These are phyloP conservation scores for Ramphastos sulfuratus DNA, from an alignment of 2,113 vertebrate species.

Conservation along the genomic window DNA sequence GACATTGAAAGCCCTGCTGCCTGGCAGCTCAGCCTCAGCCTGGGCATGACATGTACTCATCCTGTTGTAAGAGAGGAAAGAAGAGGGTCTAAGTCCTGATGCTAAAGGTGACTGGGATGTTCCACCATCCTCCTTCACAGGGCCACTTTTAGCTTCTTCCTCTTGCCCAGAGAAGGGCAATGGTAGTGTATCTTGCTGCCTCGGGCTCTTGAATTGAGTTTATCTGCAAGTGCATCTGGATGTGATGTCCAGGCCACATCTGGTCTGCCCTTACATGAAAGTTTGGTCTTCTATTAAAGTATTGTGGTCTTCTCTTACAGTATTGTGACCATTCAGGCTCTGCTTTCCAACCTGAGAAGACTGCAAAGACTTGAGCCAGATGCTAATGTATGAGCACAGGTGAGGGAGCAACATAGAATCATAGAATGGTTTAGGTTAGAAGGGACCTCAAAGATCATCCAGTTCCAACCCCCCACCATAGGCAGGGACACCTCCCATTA, in stretches of 20 bases:
- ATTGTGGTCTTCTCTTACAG: not conserved
- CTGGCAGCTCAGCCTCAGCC: not conserved
- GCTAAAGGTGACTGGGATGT: not conserved
- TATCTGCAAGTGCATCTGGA: not conserved
- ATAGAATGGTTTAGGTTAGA: no score
- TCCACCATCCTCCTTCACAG: not conserved
- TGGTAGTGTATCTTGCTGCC: not conserved
- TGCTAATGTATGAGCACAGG: not conserved
- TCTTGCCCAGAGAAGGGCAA: not conserved
- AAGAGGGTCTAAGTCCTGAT: not conserved
- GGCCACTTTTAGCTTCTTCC: not conserved
- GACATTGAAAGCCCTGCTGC: not conserved
- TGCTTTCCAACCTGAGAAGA: not conserved
- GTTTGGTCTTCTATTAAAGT: not conserved
- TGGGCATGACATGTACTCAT: not conserved
- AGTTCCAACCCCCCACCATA: no score
- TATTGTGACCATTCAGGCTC: not conserved
- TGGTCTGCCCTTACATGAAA: not conserved
- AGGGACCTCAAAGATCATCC: no score
- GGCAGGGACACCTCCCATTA: no score
- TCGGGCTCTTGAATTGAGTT: not conserved
- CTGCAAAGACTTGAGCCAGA: not conserved
- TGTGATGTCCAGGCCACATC: not conserved
- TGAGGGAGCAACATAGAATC: not conserved
- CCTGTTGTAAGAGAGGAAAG: not conserved